Conservation (phyloP, 2,113 vertebrate genomes). For the Hemiscyllium ocellatum region DNA sequence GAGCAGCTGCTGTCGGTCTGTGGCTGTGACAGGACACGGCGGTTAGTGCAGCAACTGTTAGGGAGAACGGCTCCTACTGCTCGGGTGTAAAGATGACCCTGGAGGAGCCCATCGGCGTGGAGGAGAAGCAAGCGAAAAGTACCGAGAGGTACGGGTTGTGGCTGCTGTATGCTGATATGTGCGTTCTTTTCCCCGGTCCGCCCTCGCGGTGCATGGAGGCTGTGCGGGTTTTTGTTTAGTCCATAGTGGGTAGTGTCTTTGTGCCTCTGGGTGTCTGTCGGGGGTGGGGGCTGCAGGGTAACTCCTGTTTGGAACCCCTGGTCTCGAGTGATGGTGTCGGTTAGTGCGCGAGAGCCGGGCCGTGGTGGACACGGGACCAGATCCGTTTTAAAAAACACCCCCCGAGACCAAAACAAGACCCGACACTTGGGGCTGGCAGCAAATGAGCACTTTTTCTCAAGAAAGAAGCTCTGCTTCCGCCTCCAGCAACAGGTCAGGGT, state of each 20-base stretch:
- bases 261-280: no score
- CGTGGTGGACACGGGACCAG: not conserved
- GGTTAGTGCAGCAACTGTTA: no score
- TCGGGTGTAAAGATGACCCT: slow-evolving; percentile 70
- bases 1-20: not conserved
- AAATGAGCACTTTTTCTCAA: not conserved
- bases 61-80: not conserved
- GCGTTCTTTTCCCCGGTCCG: no score
- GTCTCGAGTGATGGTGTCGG: slow-evolving; percentile 24
- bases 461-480: not conserved
- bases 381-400: not conserved
- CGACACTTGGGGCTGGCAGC: not conserved
- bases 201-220: no score
- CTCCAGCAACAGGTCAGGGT: not conserved
- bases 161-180: no score
- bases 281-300: not conserved
- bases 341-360: not conserved
- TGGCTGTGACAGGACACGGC: no score
- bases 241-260: no score
- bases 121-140: slow-evolving; percentile 67
- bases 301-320: not conserved
- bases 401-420: not conserved
- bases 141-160: slow-evolving; percentile 64
- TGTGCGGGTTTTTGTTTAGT: not conserved
- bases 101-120: slow-evolving; percentile 70